phyloP scores from a whole-genome alignment of 2,113 vertebrate species.

The Scophthalmus maximus region DNA sequence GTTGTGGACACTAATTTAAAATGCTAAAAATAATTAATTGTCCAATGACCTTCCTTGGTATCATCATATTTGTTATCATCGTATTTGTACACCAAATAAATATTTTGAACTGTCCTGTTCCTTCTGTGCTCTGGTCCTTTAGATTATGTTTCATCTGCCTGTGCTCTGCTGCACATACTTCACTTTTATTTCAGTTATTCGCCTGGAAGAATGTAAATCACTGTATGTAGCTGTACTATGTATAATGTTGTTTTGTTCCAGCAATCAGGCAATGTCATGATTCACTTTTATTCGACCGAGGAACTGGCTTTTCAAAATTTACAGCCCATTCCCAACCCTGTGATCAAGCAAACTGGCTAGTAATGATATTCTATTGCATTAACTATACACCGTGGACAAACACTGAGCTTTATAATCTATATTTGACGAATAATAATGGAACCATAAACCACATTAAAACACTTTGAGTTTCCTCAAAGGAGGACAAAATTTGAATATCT shows the following conservation, averaged over 20 bases:
- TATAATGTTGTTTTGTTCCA: slow-evolving; percentile 6
- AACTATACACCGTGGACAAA: neutral
- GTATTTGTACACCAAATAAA: slow-evolving; percentile 80
- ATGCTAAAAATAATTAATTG: slow-evolving; percentile 57
- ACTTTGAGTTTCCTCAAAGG: neutral
- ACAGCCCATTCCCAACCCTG: neutral
- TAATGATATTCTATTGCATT: slow-evolving; percentile 8
- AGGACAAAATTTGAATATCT: neutral
- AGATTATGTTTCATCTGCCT: slow-evolving; percentile 11
- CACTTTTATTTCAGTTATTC: slow-evolving; percentile 29
- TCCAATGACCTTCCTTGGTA: slow-evolving; percentile 57
- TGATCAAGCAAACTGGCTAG: slow-evolving; percentile 16
- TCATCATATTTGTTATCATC: slow-evolving; percentile 75
- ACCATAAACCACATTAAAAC: neutral
- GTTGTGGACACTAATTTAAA: slow-evolving; percentile 76
- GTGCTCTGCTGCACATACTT: slow-evolving; percentile 22
- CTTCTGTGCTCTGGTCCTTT: slow-evolving; percentile 25
- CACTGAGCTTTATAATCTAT: neutral
- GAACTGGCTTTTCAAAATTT: neutral
- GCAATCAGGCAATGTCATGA: slow-evolving; percentile 4
- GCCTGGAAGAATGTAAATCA: slow-evolving; percentile 22
- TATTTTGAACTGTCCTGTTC: slow-evolving; percentile 60
- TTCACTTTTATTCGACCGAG: slow-evolving; percentile 24
- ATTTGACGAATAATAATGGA: neutral
- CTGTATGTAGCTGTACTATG: slow-evolving; percentile 4